Evolutionary conservation across 2,888 invertebrate genomes (phyloP).

Genomic region (Drosophila meridiana): DNA sequence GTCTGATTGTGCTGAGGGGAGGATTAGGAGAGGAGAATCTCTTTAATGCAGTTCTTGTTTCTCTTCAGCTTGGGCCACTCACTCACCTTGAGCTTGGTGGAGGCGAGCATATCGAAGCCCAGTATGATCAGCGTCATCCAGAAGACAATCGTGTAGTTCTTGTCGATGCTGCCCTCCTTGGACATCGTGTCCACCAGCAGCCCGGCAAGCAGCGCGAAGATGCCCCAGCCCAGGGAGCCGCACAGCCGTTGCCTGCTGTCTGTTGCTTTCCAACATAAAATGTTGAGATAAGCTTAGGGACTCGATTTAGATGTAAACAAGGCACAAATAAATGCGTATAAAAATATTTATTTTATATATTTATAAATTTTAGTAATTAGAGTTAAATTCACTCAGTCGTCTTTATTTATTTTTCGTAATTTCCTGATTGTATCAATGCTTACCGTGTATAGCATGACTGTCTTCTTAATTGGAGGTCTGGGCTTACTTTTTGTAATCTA

Average conservation of each 20-base stretch:
- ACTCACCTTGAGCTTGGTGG: slow-evolving; percentile 89
- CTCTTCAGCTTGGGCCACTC: slow-evolving; percentile 20
- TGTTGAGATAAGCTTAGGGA: not conserved
- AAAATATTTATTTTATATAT: not conserved
- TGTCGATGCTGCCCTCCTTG: slow-evolving; percentile 86
- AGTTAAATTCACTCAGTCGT: slow-evolving; percentile 15
- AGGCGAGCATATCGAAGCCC: slow-evolving; percentile 88
- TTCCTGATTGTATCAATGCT: slow-evolving; percentile 31
- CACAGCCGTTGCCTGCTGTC: not conserved
- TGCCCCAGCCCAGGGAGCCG: slow-evolving; percentile 89
- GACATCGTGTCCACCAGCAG: slow-evolving; percentile 91
- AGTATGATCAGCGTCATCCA: slow-evolving; percentile 90
- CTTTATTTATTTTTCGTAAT: slow-evolving; percentile 19
- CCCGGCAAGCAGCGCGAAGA: slow-evolving; percentile 91
- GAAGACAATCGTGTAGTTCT: slow-evolving; percentile 93
- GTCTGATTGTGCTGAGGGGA: slow-evolving; percentile 87
- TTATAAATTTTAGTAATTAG: not conserved
- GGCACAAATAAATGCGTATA: not conserved
- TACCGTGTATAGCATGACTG: slow-evolving; percentile 36
- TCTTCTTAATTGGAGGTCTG: slow-evolving; percentile 30
- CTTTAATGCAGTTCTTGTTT: not conserved
- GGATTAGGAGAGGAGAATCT: no score
- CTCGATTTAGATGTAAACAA: not conserved
- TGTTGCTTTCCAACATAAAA: not conserved
- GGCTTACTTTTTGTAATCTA: slow-evolving; percentile 18